phyloP scores from a whole-genome alignment of 2,888 invertebrate species.

The Lasioglossum marginatum region DNA sequence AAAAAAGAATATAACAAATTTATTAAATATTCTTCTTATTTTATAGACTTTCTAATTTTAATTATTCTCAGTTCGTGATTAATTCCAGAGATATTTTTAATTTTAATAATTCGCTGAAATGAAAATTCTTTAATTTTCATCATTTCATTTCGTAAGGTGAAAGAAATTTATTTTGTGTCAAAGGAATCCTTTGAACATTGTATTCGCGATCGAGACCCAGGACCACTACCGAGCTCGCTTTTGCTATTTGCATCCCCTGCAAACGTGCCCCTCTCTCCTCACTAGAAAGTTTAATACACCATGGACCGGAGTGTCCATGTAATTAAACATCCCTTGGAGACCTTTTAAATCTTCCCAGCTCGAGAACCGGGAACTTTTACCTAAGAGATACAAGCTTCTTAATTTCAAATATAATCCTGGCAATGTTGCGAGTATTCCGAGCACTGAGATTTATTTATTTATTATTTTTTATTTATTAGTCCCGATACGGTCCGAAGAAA shows the following conservation, averaged over 20 bases:
- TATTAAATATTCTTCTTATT: too few relatives aligned
- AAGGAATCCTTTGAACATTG: not conserved
- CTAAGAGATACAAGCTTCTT: not conserved
- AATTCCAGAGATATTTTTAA: not conserved
- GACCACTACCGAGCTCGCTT: not conserved
- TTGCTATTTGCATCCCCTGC: not conserved
- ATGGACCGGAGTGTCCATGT: conserved; percentile 4
- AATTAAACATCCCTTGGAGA: conserved; percentile 11
- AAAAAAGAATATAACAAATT: not conserved
- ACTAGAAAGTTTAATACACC: not conserved
- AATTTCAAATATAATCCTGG: not conserved
- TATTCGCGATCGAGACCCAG: not conserved
- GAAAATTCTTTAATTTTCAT: not conserved
- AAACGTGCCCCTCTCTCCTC: not conserved
- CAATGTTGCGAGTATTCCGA: not conserved
- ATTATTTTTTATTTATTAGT: not conserved
- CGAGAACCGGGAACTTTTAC: not conserved
- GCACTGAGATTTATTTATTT: not conserved
- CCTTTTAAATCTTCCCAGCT: not conserved
- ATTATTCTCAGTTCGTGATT: too few relatives aligned
- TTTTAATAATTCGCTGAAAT: not conserved
- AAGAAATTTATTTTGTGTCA: not conserved
- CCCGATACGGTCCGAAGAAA: not conserved
- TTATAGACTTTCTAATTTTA: too few relatives aligned
- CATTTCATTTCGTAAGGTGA: not conserved